Evolutionary conservation across 2,113 vertebrate genomes (phyloP), one percentile per base, ranked within the genome.

Genomic region (Lepus timidus): DNA sequence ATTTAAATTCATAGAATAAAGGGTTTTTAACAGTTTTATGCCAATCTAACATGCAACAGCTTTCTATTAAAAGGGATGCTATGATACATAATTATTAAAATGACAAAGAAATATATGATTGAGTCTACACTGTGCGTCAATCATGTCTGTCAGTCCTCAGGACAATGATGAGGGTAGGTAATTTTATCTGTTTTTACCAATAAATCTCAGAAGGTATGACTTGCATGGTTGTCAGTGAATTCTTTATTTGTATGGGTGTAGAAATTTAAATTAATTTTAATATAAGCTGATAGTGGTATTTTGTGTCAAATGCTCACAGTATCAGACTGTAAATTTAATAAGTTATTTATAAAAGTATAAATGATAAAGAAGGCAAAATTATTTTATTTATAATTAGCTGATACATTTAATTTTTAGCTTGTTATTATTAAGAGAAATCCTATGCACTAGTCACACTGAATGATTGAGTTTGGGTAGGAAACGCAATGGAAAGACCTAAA

Each of bases 51-150:
- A 61, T 17, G 31, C 27, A 86, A 20, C 17, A 44, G 1, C 62
- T 88, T 88, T 95, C 49, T 87, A 36, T 93, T 94, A 95, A 74
- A 89, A 93, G 61, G 27, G 19, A 84, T 78, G 39, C 49, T 55
- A 4, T 87, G 27, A 68, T 36, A 29, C 29, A 39, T 39, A 79
- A 64, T 94, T 81, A 83, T 7, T 64, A 17, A 91, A 64, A 13
- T 76, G 5, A 64, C 65, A 61, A 64, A 90, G 83, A 92, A 58
- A 17, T 17, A 33, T 62, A 62, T 27, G 33, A 61, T 31, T n/a
- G 39, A 74, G 5, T 75, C 51, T 39, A 25, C 39, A 27, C 20
- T 88, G 58, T 78, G 62, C 13, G 67, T 44, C 67, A 36, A 17
- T 52, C 31, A 44, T 95, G 44, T 80, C 10, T 25, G 16, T 70